These are phyloP conservation scores for Tragulus kanchil DNA, from an alignment of 2,113 vertebrate species.

Conservation along the genomic window DNA sequence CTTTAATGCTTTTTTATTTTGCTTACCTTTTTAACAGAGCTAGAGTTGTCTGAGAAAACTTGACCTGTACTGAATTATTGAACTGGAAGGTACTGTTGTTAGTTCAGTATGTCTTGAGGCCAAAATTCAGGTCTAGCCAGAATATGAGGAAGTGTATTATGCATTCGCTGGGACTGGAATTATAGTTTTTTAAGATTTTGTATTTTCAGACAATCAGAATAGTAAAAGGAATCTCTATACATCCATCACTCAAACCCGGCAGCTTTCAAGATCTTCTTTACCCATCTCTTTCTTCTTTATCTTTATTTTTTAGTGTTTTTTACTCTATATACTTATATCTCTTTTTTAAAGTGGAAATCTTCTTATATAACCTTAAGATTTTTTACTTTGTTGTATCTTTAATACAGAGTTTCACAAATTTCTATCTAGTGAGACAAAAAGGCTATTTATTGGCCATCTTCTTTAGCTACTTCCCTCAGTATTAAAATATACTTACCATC, in stretches of 20 bases:
- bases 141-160: slow-evolving; percentile 33
- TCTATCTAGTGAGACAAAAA: slow-evolving; percentile 29
- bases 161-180: neutral
- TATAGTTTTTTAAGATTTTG: neutral
- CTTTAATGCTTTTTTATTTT: neutral
- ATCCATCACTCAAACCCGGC: neutral
- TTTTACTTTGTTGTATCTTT: slow-evolving; percentile 56
- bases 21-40: slow-evolving; percentile 40
- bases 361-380: slow-evolving; percentile 42
- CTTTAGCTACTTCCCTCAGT: neutral
- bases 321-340: neutral
- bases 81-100: neutral
- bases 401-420: slow-evolving; percentile 45
- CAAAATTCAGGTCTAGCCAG: slow-evolving; percentile 25
- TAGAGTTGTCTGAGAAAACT: slow-evolving; percentile 54
- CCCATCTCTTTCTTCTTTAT: neutral
- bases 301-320: slow-evolving; percentile 15
- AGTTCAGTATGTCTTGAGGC: neutral
- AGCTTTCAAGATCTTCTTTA: slow-evolving; percentile 46
- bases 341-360: neutral
- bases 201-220: slow-evolving; percentile 38
- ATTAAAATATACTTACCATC: neutral
- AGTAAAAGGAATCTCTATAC: neutral
- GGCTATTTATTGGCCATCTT: neutral
- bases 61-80: slow-evolving; percentile 49